Evolutionary conservation across 2,113 vertebrate genomes (phyloP).

Genomic region (Pedionomus torquatus): DNA sequence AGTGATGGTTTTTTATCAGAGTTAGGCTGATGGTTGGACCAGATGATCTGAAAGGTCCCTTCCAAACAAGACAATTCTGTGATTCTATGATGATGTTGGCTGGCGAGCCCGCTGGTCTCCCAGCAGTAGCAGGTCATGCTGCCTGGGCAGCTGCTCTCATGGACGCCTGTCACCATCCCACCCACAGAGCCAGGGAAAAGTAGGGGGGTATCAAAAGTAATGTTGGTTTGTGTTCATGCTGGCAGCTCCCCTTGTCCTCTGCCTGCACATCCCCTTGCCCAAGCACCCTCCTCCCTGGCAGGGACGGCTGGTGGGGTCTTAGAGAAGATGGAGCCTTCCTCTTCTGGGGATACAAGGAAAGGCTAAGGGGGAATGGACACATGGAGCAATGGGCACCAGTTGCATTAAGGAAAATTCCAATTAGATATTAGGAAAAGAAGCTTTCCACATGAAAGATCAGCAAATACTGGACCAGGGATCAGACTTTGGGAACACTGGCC

Average conservation of each 20-base stretch:
- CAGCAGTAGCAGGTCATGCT: background rate
- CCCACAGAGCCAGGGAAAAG: background rate
- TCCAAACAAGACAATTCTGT: too few relatives aligned
- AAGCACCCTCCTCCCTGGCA: background rate
- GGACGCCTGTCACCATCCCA: background rate
- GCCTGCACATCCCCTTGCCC: background rate
- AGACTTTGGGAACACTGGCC: background rate
- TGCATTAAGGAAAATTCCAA: background rate
- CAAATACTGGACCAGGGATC: background rate
- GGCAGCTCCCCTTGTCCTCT: background rate
- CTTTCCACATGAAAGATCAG: background rate
- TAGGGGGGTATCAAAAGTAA: background rate
- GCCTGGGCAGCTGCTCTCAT: background rate
- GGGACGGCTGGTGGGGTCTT: background rate
- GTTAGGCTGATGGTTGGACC: too few relatives aligned
- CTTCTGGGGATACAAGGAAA: background rate
- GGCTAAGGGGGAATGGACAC: background rate
- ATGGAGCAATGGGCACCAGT: background rate
- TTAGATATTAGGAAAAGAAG: background rate
- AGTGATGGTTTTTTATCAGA: too few relatives aligned
- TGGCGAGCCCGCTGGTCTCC: background rate
- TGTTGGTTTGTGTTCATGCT: background rate
- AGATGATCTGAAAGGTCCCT: too few relatives aligned
- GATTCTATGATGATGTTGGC: accelerated
- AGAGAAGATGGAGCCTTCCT: background rate